These are phyloP conservation scores for Adelosebastes latens DNA, from an alignment of 2,797 vertebrate genomes.

Conservation along the genomic window DNA sequence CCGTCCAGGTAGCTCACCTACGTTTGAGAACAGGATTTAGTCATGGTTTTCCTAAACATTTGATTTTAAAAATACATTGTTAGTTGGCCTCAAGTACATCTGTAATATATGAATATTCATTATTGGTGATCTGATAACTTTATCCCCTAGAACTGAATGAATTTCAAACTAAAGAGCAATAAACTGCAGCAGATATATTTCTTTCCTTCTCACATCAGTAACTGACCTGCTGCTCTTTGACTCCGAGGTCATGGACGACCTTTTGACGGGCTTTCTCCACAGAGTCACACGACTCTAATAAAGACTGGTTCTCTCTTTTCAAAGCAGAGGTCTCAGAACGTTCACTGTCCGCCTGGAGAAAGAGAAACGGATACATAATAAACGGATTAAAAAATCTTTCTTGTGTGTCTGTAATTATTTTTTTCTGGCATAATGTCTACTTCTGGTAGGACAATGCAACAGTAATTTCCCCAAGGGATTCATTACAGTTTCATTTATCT, in stretches of 20 bases:
- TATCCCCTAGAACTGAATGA: background rate
- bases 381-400: background rate
- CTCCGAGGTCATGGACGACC: conserved; percentile 87
- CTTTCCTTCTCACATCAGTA: background rate
- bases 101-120: background rate
- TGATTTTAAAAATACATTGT: background rate
- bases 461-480: background rate
- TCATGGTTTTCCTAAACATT: background rate
- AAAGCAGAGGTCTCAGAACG: conserved; percentile 86
- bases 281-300: conserved; percentile 90
- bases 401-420: background rate
- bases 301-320: conserved; percentile 91
- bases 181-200: background rate
- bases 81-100: background rate
- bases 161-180: background rate
- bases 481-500: background rate
- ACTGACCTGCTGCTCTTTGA: conserved; percentile 92
- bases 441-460: background rate
- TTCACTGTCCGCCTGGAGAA: conserved; percentile 88
- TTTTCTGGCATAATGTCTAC: background rate
- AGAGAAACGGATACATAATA: background rate
- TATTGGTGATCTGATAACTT: background rate
- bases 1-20: conserved; percentile 88
- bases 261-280: conserved; percentile 91
- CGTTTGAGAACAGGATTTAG: background rate